Evolutionary conservation across 1,140 invertebrate genomes (phyloP), one percentile per base, ranked within the genome.

Genomic region (Trichonephila clavata): DNA sequence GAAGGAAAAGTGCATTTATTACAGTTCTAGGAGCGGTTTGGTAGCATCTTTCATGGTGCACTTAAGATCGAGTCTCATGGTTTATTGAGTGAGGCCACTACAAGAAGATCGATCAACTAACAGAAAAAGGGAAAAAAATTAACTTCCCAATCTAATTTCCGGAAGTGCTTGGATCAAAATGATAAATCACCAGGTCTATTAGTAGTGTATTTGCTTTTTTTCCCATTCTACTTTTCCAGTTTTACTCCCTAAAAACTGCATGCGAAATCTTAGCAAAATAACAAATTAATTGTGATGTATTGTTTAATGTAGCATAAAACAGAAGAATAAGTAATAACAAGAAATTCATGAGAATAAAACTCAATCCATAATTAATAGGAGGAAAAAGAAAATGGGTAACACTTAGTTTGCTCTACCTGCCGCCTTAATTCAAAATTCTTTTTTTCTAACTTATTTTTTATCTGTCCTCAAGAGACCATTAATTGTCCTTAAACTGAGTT

Each of bases 81-180:
- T 77, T 77, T 77, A 77, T 77, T 32, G 71, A 77, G 71, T 77
- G 27, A 77, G 32, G 3, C 71, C 71, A 4, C 27, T 32, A 39
- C 14, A 39, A 3, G 16, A 27, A 39, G 71, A 77, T 77, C 71
- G 27, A 77, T 77, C 71, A 77, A 77, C 5, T 2, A 63, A 63
- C 5, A 63, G 6, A 63, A 20, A 20, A 63, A 63, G 5, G 16
- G 4, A 39, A 32, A 39, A 27, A 77, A 77, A 77, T 77, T 77
- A 77, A 77, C 71, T 77, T 77, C 71, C 71, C 32, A 39, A 77
- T 77, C 27, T 77, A 77, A 77, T 77, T 77, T 27, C 71, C 71
- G 32, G 18, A 39, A 77, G 71, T 39, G 71, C 71, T 77, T 18
- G 27, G 71, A 77, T 77, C 71, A 77, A 77, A 77, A 77, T 77